A percentile compares a stretch with the other conserved stretches of the same genome.
phyloP scores from a whole-genome alignment of 2,797 vertebrate species.

The Eulemur albifrons region DNA sequence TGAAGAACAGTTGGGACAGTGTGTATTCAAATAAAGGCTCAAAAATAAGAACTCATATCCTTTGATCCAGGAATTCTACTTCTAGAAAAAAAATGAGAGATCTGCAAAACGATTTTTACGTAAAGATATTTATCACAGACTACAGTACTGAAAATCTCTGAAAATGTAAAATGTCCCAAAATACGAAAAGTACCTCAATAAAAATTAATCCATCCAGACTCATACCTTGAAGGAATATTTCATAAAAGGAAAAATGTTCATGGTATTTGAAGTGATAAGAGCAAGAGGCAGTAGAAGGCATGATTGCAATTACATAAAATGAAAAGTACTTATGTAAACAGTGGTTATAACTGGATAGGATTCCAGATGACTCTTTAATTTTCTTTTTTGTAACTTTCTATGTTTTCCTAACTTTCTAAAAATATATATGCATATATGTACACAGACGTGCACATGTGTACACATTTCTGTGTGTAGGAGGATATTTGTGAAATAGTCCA shows the following conservation, averaged over 20 bases:
- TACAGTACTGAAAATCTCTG: neutral
- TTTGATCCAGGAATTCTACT: neutral
- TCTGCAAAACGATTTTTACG: neutral
- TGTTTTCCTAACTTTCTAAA: conserved; percentile 39
- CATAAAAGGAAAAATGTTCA: neutral
- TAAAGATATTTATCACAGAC: neutral
- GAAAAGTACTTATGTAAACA: neutral
- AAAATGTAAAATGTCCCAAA: neutral
- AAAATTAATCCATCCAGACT: neutral
- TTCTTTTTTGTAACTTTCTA: neutral
- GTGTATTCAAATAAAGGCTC: neutral
- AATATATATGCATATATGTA: neutral
- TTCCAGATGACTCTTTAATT: neutral
- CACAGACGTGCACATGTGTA: neutral
- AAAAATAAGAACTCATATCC: neutral
- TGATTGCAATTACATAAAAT: neutral
- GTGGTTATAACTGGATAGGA: neutral
- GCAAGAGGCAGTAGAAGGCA: neutral
- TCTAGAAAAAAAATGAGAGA: neutral
- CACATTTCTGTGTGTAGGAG: neutral
- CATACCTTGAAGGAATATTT: neutral
- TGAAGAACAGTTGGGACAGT: neutral
- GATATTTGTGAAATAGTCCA: conserved; percentile 26
- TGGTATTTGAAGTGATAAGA: neutral
- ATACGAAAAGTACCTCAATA: neutral